Evolutionary conservation across 1,140 invertebrate genomes (phyloP).

Genomic region (Drosophila bifasciata): DNA sequence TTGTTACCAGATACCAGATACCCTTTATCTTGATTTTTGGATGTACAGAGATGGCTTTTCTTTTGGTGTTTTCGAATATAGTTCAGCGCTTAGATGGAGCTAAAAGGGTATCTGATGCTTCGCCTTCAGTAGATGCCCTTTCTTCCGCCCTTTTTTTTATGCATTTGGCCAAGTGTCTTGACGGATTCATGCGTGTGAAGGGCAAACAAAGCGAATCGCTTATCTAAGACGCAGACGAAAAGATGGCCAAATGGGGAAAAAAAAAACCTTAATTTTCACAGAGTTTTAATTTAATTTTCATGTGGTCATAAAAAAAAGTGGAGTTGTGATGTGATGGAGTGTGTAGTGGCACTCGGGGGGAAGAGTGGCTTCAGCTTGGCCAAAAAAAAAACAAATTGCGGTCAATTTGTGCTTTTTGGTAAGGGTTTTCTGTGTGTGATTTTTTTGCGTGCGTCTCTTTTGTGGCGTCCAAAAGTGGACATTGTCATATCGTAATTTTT

Average conservation of each 20-base stretch:
- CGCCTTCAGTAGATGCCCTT: constrained; percentile 17
- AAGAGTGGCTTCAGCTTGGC: background rate
- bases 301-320: constrained; percentile 54
- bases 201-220: constrained; percentile 55
- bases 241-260: constrained; percentile 15
- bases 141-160: too few relatives aligned
- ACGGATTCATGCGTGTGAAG: constrained; percentile 67
- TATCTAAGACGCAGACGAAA: constrained; percentile 41
- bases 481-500: constrained; percentile 31
- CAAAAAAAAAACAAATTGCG: constrained; percentile 13
- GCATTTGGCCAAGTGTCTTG: too few relatives aligned
- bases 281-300: constrained; percentile 67
- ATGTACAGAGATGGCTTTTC: too few relatives aligned
- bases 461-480: too few relatives aligned
- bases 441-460: too few relatives aligned
- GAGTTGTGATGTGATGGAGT: constrained; percentile 6
- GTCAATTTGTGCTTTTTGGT: constrained; percentile 37
- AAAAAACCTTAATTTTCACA: constrained; percentile 61
- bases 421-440: background rate
- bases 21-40: constrained; percentile 14
- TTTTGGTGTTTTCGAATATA: too few relatives aligned
- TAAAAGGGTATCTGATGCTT: constrained; percentile 9
- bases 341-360: too few relatives aligned
- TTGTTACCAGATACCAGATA: constrained; percentile 14
- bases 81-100: too few relatives aligned